A percentile compares a stretch with the other conserved stretches of the same genome.
Conservation (phyloP, 2,888 invertebrate genomes). For the Xylophagus ater region DNA sequence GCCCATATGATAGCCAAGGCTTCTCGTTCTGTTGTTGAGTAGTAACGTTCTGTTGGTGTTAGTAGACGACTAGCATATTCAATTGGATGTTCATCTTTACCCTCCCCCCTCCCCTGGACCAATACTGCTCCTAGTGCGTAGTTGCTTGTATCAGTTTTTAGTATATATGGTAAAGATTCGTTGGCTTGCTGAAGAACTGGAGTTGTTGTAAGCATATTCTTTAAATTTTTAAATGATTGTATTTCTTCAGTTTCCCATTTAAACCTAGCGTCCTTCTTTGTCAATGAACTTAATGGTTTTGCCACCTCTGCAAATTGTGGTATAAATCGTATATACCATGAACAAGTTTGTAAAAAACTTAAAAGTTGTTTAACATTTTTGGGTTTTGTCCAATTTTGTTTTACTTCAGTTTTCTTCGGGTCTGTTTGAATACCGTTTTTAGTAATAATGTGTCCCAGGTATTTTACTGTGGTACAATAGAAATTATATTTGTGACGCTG, state of each 20-base stretch:
- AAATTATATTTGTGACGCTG: slow-evolving; percentile 19
- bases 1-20: slow-evolving; percentile 28
- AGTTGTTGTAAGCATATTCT: slow-evolving; percentile 13
- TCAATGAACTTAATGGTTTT: slow-evolving; percentile 22
- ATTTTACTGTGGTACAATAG: slow-evolving; percentile 19
- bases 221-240: slow-evolving; percentile 17
- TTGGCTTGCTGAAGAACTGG: slow-evolving; percentile 20
- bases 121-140: slow-evolving; percentile 24
- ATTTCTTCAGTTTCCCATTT: slow-evolving; percentile 20
- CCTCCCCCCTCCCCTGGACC: slow-evolving; percentile 18
- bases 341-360: slow-evolving; percentile 21
- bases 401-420: slow-evolving; percentile 21
- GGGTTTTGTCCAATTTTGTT: slow-evolving; percentile 16
- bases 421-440: slow-evolving; percentile 22
- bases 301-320: slow-evolving; percentile 25
- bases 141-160: slow-evolving; percentile 23
- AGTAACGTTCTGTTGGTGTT: slow-evolving; percentile 23
- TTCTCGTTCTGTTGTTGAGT: too few relatives aligned
- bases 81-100: slow-evolving; percentile 14
- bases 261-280: slow-evolving; percentile 22
- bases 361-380: slow-evolving; percentile 18
- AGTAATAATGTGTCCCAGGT: slow-evolving; percentile 22
- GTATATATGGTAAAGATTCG: slow-evolving; percentile 20
- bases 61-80: slow-evolving; percentile 20
- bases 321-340: slow-evolving; percentile 24